phyloP scores from a whole-genome alignment of 1,140 invertebrate genomes.

The Himalopsyche phryganea region DNA sequence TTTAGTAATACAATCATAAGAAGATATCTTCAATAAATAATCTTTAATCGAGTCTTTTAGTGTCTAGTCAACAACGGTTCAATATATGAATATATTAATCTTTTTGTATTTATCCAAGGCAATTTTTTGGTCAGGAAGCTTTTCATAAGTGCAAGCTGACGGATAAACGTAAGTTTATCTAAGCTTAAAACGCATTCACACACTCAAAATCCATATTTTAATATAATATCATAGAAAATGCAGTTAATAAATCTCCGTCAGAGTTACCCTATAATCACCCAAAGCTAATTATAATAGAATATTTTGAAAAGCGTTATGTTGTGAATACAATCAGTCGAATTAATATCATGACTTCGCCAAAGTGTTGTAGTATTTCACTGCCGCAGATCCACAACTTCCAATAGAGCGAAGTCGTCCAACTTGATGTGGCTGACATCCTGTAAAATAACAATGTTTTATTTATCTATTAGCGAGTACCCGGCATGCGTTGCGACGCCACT shows the following conservation, averaged over 20 bases:
- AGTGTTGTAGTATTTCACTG: too few relatives aligned
- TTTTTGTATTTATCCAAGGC: conserved; percentile 11
- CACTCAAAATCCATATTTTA: not conserved
- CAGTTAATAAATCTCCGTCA: too few relatives aligned
- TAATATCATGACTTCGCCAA: too few relatives aligned
- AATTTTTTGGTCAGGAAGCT: conserved; percentile 19
- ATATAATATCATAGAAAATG: too few relatives aligned
- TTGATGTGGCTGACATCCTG: conserved; percentile 68
- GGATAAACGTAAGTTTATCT: conserved; percentile 5
- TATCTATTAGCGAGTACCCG: too few relatives aligned
- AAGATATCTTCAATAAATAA: not conserved
- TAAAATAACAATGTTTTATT: conserved; percentile 38
- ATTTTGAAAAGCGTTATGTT: too few relatives aligned
- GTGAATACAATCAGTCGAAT: too few relatives aligned
- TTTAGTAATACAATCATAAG: not conserved
- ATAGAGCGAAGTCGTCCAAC: conserved; percentile 56
- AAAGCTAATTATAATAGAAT: too few relatives aligned
- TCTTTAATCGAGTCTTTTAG: not conserved
- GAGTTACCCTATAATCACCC: too few relatives aligned
- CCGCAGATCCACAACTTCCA: conserved; percentile 71
- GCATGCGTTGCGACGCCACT: too few relatives aligned
- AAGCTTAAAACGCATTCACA: conserved; percentile 15
- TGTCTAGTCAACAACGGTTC: not conserved
- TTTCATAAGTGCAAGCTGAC: conserved; percentile 15
- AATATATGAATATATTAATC: not conserved